These are phyloP conservation scores for Cheilosia vulpina DNA, from an alignment of 2,888 invertebrate species.

Conservation along the genomic window DNA sequence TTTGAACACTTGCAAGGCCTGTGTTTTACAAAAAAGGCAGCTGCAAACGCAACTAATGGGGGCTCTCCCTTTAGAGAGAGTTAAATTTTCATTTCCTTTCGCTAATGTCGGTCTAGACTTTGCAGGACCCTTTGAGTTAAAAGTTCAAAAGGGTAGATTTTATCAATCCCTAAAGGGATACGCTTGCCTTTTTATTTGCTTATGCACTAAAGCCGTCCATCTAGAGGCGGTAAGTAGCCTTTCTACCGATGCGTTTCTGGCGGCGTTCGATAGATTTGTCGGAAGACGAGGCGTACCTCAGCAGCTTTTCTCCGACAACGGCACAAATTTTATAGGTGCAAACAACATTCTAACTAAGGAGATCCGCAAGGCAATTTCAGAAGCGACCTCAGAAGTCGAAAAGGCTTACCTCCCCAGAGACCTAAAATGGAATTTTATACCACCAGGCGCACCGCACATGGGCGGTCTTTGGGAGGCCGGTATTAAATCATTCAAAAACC, in stretches of 20 bases:
- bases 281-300: conserved; percentile 49
- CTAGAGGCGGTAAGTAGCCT: conserved; percentile 48
- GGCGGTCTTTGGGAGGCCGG: no score
- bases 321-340: no score
- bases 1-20: conserved; percentile 31
- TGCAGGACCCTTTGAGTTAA: conserved; percentile 57
- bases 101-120: conserved; percentile 58
- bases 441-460: no score
- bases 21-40: conserved; percentile 39
- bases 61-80: conserved; percentile 50
- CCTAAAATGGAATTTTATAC: no score
- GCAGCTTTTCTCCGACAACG: no score
- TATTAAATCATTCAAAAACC: conserved; percentile 1
- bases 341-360: no score
- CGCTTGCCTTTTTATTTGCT: conserved; percentile 38
- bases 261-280: conserved; percentile 48
- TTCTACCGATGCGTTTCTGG: conserved; percentile 39
- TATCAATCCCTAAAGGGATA: conserved; percentile 48
- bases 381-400: no score
- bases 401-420: no score
- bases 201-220: conserved; percentile 50
- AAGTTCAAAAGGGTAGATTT: conserved; percentile 13
- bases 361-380: no score
- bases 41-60: conserved; percentile 50
- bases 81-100: conserved; percentile 43